Base-by-base conservation (phyloP, 2,888 invertebrate genomes). In the Charanyca ferruginea region DNA sequence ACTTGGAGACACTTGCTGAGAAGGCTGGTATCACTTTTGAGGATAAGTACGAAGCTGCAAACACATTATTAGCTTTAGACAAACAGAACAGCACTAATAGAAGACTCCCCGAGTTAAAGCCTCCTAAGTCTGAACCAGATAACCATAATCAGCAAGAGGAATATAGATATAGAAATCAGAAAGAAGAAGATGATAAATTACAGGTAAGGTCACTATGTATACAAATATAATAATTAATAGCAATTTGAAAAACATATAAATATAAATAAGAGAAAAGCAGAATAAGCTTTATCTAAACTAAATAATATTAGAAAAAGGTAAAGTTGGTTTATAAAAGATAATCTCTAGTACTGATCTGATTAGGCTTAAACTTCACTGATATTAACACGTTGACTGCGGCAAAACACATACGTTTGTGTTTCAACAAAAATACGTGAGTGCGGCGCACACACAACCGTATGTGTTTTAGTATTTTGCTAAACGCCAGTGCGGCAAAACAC, bases 11-110 rank as follows among this genome's bases (percentile, higher is more conserved):
- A 0, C 94, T 97, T 69, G 97, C 97, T 16, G 97, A 97, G 85
- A 97, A 97, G 81, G 97, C 97, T 57, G 97, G 97, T 2, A 97
- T 97, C 16, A 97, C 97, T 20, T 97, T 97, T 85, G 97, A 97
- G 87, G 97, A 97, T 88, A 97, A 97, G 90, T 97, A 97, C 95
- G 97, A 97, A 89, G 97, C 97, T 68, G 97, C 97, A 5, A 97
- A 96, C 80, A 96, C 96, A 64, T 89, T 96, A 83, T 88, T 96
- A 81, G 97, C 97, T 75, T 93, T 97, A 90, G 97, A 97, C 85
- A 97, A 96, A 85, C 96, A 96, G 78, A 96, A 96, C 84, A 96
- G 90, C 81, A 92, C 94, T 68, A 93, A 87, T 67, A 86, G 91
- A 70, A 90, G 94, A 79, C 88, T 92, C n/a, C 86, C 85, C 0